These are phyloP conservation scores for Ceriagrion tenellum DNA, from an alignment of 2,888 invertebrate species.

Conservation along the genomic window DNA sequence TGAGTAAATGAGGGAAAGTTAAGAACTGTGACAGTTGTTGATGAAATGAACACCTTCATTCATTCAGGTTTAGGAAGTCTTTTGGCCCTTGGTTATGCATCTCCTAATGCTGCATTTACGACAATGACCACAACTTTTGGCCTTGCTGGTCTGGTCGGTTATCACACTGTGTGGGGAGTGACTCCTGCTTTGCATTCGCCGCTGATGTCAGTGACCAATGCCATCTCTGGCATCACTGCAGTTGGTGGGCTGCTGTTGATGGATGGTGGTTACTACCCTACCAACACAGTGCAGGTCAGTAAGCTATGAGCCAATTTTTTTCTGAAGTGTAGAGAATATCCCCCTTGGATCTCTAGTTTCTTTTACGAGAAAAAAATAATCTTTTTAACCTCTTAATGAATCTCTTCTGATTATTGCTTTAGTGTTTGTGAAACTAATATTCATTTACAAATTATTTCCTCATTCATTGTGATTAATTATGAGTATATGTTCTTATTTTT, in stretches of 20 bases:
- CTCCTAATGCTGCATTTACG: constrained; percentile 92
- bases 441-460: no score
- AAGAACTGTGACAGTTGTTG: background rate
- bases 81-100: constrained; percentile 85
- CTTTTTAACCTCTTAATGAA: no score
- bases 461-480: no score
- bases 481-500: no score
- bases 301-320: background rate
- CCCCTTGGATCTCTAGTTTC: no score
- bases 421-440: no score
- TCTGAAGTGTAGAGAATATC: no score
- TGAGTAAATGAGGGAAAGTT: background rate
- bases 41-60: constrained; percentile 68
- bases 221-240: constrained; percentile 94
- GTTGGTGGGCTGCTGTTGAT: constrained; percentile 93
- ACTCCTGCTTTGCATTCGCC: constrained; percentile 94
- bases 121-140: constrained; percentile 93
- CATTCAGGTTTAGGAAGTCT: constrained; percentile 84
- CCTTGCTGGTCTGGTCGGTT: constrained; percentile 89
- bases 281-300: constrained; percentile 86
- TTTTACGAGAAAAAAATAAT: no score
- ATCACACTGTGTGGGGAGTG: constrained; percentile 96
- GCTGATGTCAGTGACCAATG: constrained; percentile 95
- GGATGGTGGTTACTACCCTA: constrained; percentile 89
- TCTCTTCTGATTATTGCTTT: no score